Conservation (phyloP, 30 jellyfish, hydroid and myxozoan genomes). For the Aurelia coerulea region DNA sequence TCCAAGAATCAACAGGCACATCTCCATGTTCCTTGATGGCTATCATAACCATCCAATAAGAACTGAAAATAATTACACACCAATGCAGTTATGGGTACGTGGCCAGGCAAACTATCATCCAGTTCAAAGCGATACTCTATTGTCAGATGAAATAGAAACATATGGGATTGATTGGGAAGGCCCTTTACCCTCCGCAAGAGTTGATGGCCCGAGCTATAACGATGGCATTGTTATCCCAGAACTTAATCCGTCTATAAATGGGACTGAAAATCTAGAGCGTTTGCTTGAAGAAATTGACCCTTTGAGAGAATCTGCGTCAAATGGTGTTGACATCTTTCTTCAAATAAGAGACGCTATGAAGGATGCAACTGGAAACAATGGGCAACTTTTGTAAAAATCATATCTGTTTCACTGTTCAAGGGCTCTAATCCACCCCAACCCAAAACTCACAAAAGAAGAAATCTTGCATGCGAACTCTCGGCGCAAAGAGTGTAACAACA, state of each 20-base stretch:
- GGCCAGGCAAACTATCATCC: conserved; percentile 16
- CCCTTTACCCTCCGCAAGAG: conserved; percentile 3
- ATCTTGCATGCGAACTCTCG: too few relatives aligned
- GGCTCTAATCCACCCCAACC: too few relatives aligned
- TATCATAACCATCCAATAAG: conserved; percentile 40
- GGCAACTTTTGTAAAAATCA: not conserved
- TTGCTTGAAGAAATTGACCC: not conserved
- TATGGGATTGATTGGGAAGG: conserved; percentile 53
- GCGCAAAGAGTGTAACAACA: too few relatives aligned
- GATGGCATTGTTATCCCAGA: conserved; percentile 21
- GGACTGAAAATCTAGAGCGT: not conserved
- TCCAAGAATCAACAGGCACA: conserved; percentile 27
- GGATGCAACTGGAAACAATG: not conserved
- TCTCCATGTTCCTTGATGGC: conserved; percentile 19
- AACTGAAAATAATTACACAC: conserved; percentile 29
- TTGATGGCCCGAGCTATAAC: not conserved
- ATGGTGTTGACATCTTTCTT: not conserved
- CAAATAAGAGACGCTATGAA: not conserved
- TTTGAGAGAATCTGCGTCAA: not conserved
- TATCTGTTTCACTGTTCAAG: too few relatives aligned
- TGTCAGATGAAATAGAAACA: not conserved
- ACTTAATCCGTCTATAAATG: conserved; percentile 11
- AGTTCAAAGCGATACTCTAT: not conserved
- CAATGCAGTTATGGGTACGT: conserved; percentile 36
- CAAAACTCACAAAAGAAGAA: too few relatives aligned